phyloP scores from a whole-genome alignment of 2,113 vertebrate genomes.

The Caranx ignobilis region DNA sequence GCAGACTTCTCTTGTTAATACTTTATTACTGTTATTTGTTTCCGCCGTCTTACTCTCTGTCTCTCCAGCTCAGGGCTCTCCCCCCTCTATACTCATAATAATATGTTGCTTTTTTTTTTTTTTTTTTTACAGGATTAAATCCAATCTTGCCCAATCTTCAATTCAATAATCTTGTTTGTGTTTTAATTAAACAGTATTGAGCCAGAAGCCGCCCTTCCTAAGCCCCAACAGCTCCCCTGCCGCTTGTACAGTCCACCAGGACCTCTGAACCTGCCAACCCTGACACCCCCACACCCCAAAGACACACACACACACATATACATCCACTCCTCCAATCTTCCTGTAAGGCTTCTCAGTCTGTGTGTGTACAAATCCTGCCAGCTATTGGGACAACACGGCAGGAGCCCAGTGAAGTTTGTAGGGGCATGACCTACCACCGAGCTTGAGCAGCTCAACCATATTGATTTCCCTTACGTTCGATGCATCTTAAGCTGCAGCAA shows the following conservation, averaged over 20 bases:
- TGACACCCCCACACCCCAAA: background rate
- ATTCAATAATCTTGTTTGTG: slow-evolving; percentile 52
- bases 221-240: slow-evolving; percentile 27
- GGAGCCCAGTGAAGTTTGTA: slow-evolving; percentile 32
- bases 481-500: slow-evolving; percentile 1
- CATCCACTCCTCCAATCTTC: background rate
- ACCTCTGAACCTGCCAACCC: slow-evolving; percentile 5
- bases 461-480: slow-evolving; percentile 55
- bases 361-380: slow-evolving; percentile 58
- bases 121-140: slow-evolving; percentile 48
- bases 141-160: slow-evolving; percentile 44
- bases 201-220: slow-evolving; percentile 7
- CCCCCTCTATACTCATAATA: slow-evolving; percentile 15
- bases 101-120: slow-evolving; percentile 16
- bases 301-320: too few species aligned
- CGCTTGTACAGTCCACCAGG: slow-evolving; percentile 16
- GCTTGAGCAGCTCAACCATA: slow-evolving; percentile 37
- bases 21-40: background rate
- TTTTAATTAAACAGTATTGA: slow-evolving; percentile 71
- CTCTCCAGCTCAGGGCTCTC: slow-evolving; percentile 1
- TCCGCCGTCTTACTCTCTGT: background rate
- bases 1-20: background rate
- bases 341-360: slow-evolving; percentile 13
- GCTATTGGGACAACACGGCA: slow-evolving; percentile 37
- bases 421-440: slow-evolving; percentile 37